A percentile compares a stretch with the other conserved stretches of the same genome.
Evolutionary conservation across 2,797 vertebrate genomes (phyloP).

Genomic region (Distichodus sexfasciatus): DNA sequence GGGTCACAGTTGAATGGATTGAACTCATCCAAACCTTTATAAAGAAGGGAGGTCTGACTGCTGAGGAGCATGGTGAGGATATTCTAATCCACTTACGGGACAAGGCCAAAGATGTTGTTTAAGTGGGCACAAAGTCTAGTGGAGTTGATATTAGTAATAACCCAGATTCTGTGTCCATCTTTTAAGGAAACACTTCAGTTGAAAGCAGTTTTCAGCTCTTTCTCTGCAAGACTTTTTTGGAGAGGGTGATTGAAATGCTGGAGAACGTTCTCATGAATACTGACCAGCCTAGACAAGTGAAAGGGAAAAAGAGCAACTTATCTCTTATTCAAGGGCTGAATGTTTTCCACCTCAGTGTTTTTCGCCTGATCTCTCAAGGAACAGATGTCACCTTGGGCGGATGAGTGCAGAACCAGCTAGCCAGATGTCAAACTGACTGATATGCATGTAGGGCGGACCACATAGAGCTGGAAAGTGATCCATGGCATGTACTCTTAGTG

Average conservation of each 20-base stretch:
- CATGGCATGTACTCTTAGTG: not conserved
- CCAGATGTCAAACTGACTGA: slow-evolving; percentile 21
- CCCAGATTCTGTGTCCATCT: not conserved
- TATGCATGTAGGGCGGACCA: slow-evolving; percentile 12
- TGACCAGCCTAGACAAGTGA: not conserved
- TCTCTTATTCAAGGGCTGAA: not conserved
- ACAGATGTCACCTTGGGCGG: not conserved
- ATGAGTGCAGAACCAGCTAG: not conserved
- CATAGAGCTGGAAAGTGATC: slow-evolving; percentile 22
- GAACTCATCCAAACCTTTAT: too few species aligned
- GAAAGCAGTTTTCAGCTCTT: not conserved
- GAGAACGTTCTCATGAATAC: slow-evolving; percentile 18
- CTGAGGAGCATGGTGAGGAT: not conserved
- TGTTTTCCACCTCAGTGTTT: too few species aligned
- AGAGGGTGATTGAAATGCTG: too few species aligned
- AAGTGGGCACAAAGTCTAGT: not conserved
- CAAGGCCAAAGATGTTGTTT: slow-evolving; percentile 8
- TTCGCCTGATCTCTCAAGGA: not conserved
- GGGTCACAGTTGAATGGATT: too few species aligned
- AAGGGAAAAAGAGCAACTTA: not conserved
- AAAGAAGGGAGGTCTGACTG: too few species aligned
- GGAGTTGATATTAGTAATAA: not conserved
- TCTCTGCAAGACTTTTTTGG: slow-evolving; percentile 7
- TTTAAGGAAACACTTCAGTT: not conserved
- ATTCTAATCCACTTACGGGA: not conserved